Base-by-base conservation (phyloP, 2,888 invertebrate species). In the Chaetoderma sp. region DNA sequence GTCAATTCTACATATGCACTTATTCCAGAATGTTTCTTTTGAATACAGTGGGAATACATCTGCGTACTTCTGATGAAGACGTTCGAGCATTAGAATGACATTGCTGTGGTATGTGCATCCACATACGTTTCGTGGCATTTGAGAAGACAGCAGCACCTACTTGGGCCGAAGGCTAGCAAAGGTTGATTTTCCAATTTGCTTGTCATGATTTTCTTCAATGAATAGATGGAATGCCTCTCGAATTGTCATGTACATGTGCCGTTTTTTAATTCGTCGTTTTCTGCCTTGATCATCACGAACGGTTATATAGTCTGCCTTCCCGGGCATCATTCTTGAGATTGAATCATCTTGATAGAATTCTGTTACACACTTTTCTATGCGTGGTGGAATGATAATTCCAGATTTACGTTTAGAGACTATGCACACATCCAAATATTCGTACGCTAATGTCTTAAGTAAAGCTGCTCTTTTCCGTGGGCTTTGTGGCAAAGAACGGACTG, bases 101-200 rank as follows among this genome's bases (percentile, higher is more conserved):
- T 65, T 65, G 13, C 30, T 49, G 30, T 65, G 65, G 32, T 65
- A 65, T 25, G 13, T 21, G 32, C 65, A 65, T 5, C 30, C 54
- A 25, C 65, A 65, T 13, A 65, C 55, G 25, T 60, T 60, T 32
- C 60, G 60, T 13, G 59, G 57, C 39, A 32, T 47, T 27, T 44
- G 25, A 21, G 60, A 42, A 21, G 30, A 30, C 23, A 42, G 30
- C 13, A 21, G n/a, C 13, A 65, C 65, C 27, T 49, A 59, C 32
- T 49, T 55, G 21, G 65, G 54, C 27, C 65, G 52, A 27, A 65
- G 6, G 18, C 54, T 55, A 16, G 60, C 60, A 28, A 65, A 65
- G 2, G 32, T 52, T 8, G 55, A 62, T 25, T 55, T 62, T 28
- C 56, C 62, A 39, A 62, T 32, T 32, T 42, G 30, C 3, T 13